Evolutionary conservation across 2,797 vertebrate species (phyloP), one percentile per base, ranked within the genome.

Genomic region (Anableps anableps): DNA sequence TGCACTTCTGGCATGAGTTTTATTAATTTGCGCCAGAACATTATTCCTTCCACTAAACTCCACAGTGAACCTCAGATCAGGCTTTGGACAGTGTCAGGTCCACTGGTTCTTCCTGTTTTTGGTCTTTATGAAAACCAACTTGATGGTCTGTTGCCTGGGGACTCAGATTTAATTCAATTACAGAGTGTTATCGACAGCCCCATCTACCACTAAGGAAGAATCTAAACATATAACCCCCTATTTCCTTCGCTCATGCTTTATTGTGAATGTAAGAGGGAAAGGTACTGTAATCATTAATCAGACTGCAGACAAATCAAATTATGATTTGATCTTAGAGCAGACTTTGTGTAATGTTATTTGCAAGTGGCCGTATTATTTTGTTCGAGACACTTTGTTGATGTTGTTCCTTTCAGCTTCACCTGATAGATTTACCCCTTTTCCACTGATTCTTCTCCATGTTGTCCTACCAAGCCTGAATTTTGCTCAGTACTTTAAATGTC

Each of bases 101-200:
- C 55, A 68, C 10, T 26, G 23, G 26, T 66, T 34, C 36, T 62
- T 36, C n/a, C 47, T 38, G 45, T 38, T 64, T 72, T 31, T 50
- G n/a, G 43, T 34, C 26, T 62, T 29, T 26, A 64, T 55, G 50
- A 66, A 26, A 78, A 26, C 58, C 60, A 75, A 77, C n/a, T 41
- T 31, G 62, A 78, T 60, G 16, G 48, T 13, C 45, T 50, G 45
- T 34, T 66, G 34, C 4, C n/a, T 72, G 47, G n/a, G 26, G 50
- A 1, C 62, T 75, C 8, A 43, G 26, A 72, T 75, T 72, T 43
- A 80, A n/a, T 26, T 1, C 60, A 48, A 74, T 75, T 58, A 31
- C n/a, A 62, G 23, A 60, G 7, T 29, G 34, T 43, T 73, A 68
- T 74, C 1, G 3, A 19, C 26, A 16, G 47, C 5, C 21, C 36